Evolutionary conservation across 2,888 invertebrate genomes (phyloP).

Genomic region (Cinara cedri): DNA sequence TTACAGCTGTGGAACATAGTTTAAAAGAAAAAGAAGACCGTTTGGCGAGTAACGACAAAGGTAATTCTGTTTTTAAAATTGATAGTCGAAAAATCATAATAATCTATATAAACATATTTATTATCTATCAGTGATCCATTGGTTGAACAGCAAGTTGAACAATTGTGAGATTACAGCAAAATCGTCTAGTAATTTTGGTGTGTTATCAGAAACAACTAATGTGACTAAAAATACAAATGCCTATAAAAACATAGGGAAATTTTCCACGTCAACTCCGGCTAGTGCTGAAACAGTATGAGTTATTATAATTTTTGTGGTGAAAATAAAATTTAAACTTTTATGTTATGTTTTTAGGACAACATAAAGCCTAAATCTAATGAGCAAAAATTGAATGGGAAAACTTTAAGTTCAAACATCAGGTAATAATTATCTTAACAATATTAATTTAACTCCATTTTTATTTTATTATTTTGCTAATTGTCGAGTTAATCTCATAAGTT

Average conservation of each 20-base stretch:
- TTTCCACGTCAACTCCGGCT: conserved; percentile 49
- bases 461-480: not conserved
- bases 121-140: conserved; percentile 26
- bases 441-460: not conserved
- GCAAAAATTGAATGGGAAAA: conserved; percentile 29
- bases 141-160: conserved; percentile 51
- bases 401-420: conserved; percentile 23
- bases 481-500: too few relatives aligned
- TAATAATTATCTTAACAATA: not conserved
- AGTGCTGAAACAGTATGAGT: conserved; percentile 27
- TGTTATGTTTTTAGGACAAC: not conserved
- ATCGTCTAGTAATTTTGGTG: conserved; percentile 30
- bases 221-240: conserved; percentile 17
- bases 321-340: not conserved
- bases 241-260: conserved; percentile 28
- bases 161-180: conserved; percentile 51
- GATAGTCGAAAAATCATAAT: not conserved
- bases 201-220: conserved; percentile 40
- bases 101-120: not conserved
- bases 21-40: conserved; percentile 55
- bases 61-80: not conserved
- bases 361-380: conserved; percentile 11
- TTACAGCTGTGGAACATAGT: not conserved
- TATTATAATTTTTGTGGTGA: not conserved
- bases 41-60: conserved; percentile 45